Evolutionary conservation across 2,888 invertebrate species (phyloP).

Genomic region (Resseliella maxima): DNA sequence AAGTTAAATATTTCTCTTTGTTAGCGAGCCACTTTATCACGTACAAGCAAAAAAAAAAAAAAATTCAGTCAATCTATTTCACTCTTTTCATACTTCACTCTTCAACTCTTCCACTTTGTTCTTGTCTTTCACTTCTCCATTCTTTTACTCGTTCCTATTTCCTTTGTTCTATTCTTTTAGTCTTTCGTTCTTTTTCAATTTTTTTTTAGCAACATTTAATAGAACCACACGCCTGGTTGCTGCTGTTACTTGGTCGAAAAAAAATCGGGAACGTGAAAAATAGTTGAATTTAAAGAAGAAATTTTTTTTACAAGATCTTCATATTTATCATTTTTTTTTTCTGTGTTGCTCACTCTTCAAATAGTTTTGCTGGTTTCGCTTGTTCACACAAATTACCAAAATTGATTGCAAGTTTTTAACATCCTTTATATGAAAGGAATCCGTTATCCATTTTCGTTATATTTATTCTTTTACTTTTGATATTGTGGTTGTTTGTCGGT

Average conservation of each 20-base stretch:
- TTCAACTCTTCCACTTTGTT: too few relatives aligned
- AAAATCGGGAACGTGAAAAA: not conserved
- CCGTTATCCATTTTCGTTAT: not conserved
- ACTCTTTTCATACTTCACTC: too few relatives aligned
- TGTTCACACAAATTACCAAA: not conserved
- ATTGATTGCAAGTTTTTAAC: conserved; percentile 28
- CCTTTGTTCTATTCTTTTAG: too few relatives aligned
- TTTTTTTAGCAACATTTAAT: not conserved
- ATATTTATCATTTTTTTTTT: not conserved
- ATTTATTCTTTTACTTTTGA: not conserved
- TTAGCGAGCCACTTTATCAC: not conserved
- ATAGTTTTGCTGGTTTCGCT: not conserved
- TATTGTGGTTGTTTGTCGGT: not conserved
- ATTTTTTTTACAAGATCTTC: not conserved
- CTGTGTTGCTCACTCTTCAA: too few relatives aligned
- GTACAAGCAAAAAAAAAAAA: not conserved
- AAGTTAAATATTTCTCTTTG: not conserved
- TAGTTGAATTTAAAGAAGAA: conserved; percentile 1
- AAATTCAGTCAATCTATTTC: too few relatives aligned
- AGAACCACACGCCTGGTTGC: not conserved
- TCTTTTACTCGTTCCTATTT: too few relatives aligned
- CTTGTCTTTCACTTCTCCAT: too few relatives aligned
- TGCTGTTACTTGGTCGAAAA: not conserved
- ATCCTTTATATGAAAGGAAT: not conserved
- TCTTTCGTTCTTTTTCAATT: too few relatives aligned